Conservation (phyloP, 2,113 vertebrate genomes). For the Potamarius usumacintae region DNA sequence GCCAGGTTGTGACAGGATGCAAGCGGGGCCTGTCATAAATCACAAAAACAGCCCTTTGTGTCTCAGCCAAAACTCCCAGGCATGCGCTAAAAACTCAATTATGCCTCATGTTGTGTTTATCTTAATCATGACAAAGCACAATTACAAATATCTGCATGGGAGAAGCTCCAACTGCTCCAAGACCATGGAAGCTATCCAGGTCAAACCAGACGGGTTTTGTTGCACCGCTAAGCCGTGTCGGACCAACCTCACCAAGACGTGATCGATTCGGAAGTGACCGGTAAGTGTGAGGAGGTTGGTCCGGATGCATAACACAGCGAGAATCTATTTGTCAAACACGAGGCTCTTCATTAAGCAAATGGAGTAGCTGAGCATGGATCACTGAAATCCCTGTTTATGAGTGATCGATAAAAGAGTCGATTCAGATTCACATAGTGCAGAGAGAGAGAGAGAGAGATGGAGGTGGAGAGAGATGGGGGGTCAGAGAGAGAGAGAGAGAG, state of each 20-base stretch:
- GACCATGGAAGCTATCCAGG: conserved; percentile 39
- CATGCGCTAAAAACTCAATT: conserved; percentile 43
- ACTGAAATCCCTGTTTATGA: conserved; percentile 54
- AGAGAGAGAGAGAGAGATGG: neutral
- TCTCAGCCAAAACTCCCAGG: conserved; percentile 29
- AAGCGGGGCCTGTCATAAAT: conserved; percentile 39
- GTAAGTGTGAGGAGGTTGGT: conserved; percentile 58
- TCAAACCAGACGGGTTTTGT: neutral
- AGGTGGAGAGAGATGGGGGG: neutral
- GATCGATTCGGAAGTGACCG: conserved; percentile 58
- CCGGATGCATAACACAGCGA: conserved; percentile 57
- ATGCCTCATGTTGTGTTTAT: conserved; percentile 44
- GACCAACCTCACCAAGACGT: conserved; percentile 42
- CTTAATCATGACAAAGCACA: conserved; percentile 23
- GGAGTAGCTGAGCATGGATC: conserved; percentile 55
- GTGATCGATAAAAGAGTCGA: conserved; percentile 57
- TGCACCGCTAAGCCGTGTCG: conserved; percentile 34
- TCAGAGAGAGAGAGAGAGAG: neutral
- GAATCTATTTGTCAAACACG: conserved; percentile 55
- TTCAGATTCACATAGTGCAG: conserved; percentile 21
- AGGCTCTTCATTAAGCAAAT: conserved; percentile 73
- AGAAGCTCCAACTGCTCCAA: neutral
- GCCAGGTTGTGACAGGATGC: conserved; percentile 34
- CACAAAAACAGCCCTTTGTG: conserved; percentile 12
- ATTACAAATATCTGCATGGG: neutral